Conservation (phyloP, 1,140 invertebrate species). For the Cydia splendana region DNA sequence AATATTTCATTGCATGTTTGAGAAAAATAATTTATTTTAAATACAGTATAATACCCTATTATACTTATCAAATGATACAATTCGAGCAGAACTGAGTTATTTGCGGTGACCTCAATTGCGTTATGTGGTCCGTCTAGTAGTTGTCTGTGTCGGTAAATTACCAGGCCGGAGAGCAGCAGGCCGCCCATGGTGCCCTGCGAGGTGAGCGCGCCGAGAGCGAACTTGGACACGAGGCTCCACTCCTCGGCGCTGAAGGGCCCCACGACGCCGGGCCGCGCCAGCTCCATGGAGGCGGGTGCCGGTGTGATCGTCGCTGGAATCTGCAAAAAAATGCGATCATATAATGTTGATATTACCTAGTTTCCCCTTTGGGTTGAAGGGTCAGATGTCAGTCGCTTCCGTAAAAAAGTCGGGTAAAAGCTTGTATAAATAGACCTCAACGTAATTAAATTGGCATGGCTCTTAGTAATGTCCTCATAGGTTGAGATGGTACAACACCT, state of each 20-base stretch:
- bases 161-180: conserved; percentile 91
- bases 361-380: no score
- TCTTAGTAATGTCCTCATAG: conserved; percentile 81
- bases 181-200: conserved; percentile 93
- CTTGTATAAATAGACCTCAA: no score
- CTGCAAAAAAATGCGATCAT: conserved; percentile 51
- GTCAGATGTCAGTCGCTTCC: no score
- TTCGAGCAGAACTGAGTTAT: no score
- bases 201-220: conserved; percentile 88
- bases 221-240: conserved; percentile 86
- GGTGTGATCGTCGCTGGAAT: conserved; percentile 77
- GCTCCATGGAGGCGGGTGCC: conserved; percentile 71
- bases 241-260: conserved; percentile 82
- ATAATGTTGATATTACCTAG: neutral
- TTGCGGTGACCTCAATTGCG: no score
- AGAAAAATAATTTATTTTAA: no score
- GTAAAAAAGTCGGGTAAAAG: no score
- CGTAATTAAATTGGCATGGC: no score
- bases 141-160: conserved; percentile 66
- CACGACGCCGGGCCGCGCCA: conserved; percentile 48
- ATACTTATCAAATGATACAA: no score
- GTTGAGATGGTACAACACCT: no score
- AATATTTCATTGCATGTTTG: no score
- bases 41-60: no score
- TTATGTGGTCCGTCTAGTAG: neutral